Evolutionary conservation across 1,140 invertebrate genomes (phyloP).

Genomic region (Paraescarpia echinospica): DNA sequence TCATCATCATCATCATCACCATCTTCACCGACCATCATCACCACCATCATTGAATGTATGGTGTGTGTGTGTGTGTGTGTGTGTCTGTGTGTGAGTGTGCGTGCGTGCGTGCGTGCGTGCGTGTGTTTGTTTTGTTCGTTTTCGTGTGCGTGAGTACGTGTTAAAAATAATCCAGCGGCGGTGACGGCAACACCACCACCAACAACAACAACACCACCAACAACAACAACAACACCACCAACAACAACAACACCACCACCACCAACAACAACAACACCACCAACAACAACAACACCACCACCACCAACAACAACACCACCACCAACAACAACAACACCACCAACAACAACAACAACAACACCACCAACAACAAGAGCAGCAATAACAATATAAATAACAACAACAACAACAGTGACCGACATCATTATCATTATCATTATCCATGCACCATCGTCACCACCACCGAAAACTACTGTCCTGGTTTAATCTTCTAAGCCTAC

Average conservation of each 20-base stretch:
- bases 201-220: too few relatives aligned
- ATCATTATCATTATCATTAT: too few relatives aligned
- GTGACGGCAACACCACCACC: too few relatives aligned
- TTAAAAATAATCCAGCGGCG: too few relatives aligned
- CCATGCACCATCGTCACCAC: background rate
- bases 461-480: background rate
- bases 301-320: background rate
- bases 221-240: background rate
- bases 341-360: background rate
- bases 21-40: background rate
- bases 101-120: too few relatives aligned
- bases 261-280: background rate
- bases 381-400: background rate
- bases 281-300: too few relatives aligned
- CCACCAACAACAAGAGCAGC: background rate
- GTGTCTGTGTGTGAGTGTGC: too few relatives aligned
- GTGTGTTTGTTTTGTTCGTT: too few relatives aligned
- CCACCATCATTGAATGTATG: background rate
- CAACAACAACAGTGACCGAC: too few relatives aligned
- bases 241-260: background rate
- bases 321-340: background rate
- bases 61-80: too few relatives aligned
- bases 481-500: background rate
- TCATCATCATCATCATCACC: background rate
- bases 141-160: too few relatives aligned